Percentiles rank a stretch among this genome's conserved stretches.
phyloP scores from a whole-genome alignment of 2,888 invertebrate species.

The Pherbina coryleti region DNA sequence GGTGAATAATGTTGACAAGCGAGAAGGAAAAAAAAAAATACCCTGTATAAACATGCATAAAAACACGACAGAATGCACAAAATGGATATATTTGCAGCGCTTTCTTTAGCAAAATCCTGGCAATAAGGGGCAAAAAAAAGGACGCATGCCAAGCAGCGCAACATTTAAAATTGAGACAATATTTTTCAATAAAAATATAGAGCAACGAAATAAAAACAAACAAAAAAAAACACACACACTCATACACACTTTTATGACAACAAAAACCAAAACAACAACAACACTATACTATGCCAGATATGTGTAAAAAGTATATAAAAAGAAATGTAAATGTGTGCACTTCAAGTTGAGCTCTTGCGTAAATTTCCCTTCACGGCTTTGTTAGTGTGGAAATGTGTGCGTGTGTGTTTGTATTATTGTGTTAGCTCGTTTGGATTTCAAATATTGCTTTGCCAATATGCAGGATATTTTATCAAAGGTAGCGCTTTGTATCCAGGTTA shows the following conservation, averaged over 20 bases:
- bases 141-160: not conserved
- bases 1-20: too few species aligned
- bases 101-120: too few species aligned
- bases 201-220: not conserved
- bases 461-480: too few species aligned
- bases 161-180: slow-evolving; percentile 13
- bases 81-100: not conserved
- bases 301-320: not conserved
- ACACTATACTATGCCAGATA: not conserved
- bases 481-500: too few species aligned
- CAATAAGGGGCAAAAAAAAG: not conserved
- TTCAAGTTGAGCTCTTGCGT: slow-evolving; percentile 16
- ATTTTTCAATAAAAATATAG: slow-evolving; percentile 27
- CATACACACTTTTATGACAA: not conserved
- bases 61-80: not conserved
- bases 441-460: not conserved
- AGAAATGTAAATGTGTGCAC: slow-evolving; percentile 29
- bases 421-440: not conserved
- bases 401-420: slow-evolving; percentile 35
- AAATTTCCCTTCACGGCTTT: slow-evolving; percentile 1
- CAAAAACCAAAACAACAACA: not conserved
- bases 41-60: not conserved
- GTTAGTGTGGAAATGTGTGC: not conserved
- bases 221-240: not conserved
- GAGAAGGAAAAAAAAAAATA: not conserved